Evolutionary conservation across 2,888 invertebrate species (phyloP), one percentile per base, ranked within the genome.

Genomic region (Catocala fraxini): DNA sequence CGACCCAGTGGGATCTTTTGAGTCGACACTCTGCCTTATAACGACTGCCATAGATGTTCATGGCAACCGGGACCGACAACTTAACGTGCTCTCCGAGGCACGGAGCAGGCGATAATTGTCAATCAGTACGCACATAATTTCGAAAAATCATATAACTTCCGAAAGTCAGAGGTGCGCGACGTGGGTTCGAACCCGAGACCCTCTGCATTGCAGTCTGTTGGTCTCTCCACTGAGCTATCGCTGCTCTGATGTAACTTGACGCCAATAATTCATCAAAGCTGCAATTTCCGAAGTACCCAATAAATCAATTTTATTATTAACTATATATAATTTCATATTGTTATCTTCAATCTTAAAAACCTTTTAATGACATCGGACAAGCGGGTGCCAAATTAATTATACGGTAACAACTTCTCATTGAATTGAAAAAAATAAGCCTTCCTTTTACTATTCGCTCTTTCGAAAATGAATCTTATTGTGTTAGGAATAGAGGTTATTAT

Each of bases 301-400:
- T 46, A 48, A 56, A 55, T 55, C 12, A 42, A 54, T 52, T 58
- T 56, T 45, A 62, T 54, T 39, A 25, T 15, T 35, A 59, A 41
- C 45, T 10, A 33, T 43, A 6, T 13, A 56, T 51, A 43, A 49
- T 48, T 52, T 56, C 49, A 54, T 61, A 43, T 57, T 59, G 62
- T 59, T 64, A 69, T 69, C 63, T 63, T 60, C 25, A 58, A 77
- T 70, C 64, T 79, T 70, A 54, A 67, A 66, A 65, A 59, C 52
- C 41, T 62, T 77, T 71, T 75, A 77, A 77, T 75, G 55, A 59
- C 39, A 68, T 54, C 67, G 65, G 73, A 68, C 59, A 65, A 67
- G 63, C 56, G 60, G 12, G 62, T 72, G 64, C 56, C 57, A 54
- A 70, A 75, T 75, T 80, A 70, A 80, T 77, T 68, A 65, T 57